Percentiles rank a stretch among this genome's conserved stretches.
These are phyloP conservation scores for Steinernema carpocapsae DNA, from an alignment of 2,888 invertebrate species.

Conservation along the genomic window DNA sequence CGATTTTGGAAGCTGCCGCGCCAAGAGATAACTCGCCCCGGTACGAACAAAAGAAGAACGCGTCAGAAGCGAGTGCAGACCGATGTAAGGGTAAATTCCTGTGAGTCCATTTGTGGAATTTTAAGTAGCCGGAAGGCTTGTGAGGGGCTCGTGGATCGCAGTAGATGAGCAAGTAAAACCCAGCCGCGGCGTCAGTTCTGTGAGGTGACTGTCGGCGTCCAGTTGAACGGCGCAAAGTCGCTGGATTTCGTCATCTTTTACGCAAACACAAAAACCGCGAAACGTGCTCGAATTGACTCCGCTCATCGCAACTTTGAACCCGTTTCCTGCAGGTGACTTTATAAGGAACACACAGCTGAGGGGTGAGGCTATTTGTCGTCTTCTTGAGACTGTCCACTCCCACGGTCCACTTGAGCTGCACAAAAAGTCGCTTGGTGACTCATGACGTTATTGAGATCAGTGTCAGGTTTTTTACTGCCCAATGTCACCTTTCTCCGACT, in stretches of 20 bases:
- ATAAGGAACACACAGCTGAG: too few species aligned
- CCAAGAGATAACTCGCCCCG: not conserved
- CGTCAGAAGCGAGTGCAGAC: not conserved
- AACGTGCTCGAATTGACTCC: conserved; percentile 7
- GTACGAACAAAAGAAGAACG: not conserved
- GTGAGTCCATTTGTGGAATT: not conserved
- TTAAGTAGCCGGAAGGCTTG: conserved; percentile 4
- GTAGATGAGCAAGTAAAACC: not conserved
- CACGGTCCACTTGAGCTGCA: too few species aligned
- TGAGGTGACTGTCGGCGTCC: not conserved
- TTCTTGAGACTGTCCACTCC: too few species aligned
- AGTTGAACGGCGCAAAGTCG: not conserved
- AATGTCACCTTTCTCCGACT: too few species aligned
- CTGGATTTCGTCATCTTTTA: conserved; percentile 17
- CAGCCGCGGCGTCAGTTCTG: too few species aligned
- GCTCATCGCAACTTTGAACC: not conserved
- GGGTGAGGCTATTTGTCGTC: too few species aligned
- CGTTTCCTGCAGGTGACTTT: not conserved
- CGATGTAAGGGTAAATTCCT: not conserved
- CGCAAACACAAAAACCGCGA: conserved; percentile 4
- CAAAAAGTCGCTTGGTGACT: too few species aligned
- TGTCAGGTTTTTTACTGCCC: too few species aligned
- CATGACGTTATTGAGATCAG: too few species aligned
- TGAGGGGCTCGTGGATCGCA: not conserved
- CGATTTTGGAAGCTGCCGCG: not conserved